Percentiles rank a stretch among this genome's conserved stretches.
These are phyloP conservation scores for Cacoxenus indagator DNA, from an alignment of 2,888 invertebrate genomes.

Conservation along the genomic window DNA sequence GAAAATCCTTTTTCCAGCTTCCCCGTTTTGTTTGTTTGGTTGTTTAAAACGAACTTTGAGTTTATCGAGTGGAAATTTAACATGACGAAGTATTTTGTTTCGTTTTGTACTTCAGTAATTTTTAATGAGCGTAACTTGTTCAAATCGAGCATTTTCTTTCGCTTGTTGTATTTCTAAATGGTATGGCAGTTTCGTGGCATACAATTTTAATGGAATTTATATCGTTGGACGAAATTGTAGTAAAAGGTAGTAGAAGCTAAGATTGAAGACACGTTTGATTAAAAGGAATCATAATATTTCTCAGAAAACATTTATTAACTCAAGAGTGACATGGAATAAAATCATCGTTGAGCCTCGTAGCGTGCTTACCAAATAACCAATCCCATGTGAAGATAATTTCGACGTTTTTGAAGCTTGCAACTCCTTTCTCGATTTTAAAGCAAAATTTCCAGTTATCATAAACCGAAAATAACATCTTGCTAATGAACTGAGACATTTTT, in stretches of 20 bases:
- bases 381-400: no score
- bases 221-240: not conserved
- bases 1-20: not conserved
- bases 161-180: not conserved
- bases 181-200: not conserved
- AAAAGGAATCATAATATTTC: no score
- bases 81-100: not conserved
- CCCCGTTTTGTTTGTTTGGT: not conserved
- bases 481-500: not conserved
- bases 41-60: not conserved
- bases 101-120: not conserved
- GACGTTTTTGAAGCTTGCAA: no score
- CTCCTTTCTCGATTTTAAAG: no score
- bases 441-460: not conserved
- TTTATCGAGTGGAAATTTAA: slow-evolving; percentile 20
- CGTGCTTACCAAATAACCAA: no score
- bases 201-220: no score
- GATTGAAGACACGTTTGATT: no score
- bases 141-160: not conserved
- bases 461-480: not conserved
- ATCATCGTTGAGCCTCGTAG: no score
- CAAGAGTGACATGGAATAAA: no score
- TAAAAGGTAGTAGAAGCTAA: not conserved
- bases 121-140: slow-evolving; percentile 9
- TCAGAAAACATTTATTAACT: no score